Evolutionary conservation across 2,888 invertebrate species (phyloP).

Genomic region (Acanthosoma haemorrhoidale): DNA sequence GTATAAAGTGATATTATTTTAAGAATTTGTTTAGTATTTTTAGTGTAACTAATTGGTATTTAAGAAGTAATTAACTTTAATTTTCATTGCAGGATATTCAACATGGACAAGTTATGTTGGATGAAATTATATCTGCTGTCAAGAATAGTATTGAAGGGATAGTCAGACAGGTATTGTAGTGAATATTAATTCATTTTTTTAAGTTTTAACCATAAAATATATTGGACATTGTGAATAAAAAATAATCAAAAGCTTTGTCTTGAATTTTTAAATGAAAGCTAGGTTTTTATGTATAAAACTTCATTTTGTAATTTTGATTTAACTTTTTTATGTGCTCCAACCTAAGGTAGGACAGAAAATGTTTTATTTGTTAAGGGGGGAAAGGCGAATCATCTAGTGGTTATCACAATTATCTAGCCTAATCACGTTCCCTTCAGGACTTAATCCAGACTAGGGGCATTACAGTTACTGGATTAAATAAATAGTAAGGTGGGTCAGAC

Average conservation of each 20-base stretch:
- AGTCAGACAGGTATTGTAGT: conserved; percentile 55
- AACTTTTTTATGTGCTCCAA: background rate
- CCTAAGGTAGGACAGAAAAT: too few species aligned
- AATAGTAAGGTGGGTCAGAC: too few species aligned
- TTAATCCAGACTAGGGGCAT: too few species aligned
- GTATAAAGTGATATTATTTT: too few species aligned
- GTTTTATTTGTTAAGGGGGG: too few species aligned
- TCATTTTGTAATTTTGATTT: background rate
- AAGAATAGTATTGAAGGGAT: conserved; percentile 54
- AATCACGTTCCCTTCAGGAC: too few species aligned
- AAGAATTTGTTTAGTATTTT: background rate
- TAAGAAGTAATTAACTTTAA: background rate
- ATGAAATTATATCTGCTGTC: conserved; percentile 55
- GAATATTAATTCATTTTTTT: conserved; percentile 42
- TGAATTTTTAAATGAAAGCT: too few species aligned
- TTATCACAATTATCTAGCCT: too few species aligned
- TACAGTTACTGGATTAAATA: too few species aligned
- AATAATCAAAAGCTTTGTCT: background rate
- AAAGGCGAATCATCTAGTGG: too few species aligned
- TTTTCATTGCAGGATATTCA: conserved; percentile 51
- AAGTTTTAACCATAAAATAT: background rate
- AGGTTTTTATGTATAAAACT: background rate
- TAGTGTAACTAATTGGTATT: background rate
- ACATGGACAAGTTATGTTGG: conserved; percentile 57
- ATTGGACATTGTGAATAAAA: background rate